phyloP scores from a whole-genome alignment of 1,140 invertebrate genomes.

The Cepaea nemoralis region DNA sequence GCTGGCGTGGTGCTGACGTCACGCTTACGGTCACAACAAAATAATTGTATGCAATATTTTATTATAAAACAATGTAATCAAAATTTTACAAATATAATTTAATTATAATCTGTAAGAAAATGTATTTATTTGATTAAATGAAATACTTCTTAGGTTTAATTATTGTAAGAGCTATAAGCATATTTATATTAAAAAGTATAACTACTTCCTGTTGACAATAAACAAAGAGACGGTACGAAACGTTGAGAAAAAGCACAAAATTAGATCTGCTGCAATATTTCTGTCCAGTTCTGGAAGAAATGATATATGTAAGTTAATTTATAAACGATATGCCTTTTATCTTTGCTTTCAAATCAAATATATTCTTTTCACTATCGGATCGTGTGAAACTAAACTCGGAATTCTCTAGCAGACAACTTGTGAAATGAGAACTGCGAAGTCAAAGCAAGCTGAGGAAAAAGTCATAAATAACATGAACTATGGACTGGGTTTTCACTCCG shows the following conservation, averaged over 20 bases:
- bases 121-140: no score
- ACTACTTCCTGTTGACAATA: constrained; percentile 1
- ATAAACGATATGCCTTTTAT: background rate
- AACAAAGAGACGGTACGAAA: background rate
- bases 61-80: no score
- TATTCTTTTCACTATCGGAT: background rate
- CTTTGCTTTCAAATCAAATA: background rate
- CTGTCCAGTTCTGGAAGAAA: background rate
- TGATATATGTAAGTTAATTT: background rate
- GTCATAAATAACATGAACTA: no score
- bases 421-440: background rate
- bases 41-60: no score
- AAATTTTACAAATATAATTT: no score
- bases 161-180: constrained; percentile 9
- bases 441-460: no score
- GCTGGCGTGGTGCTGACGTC: no score
- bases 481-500: no score
- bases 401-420: background rate
- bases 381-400: background rate
- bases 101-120: no score
- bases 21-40: no score
- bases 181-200: background rate
- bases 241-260: background rate
- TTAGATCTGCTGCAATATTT: background rate
- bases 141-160: background rate